Evolutionary conservation across 2,797 vertebrate genomes (phyloP), one percentile per base, ranked within the genome.

Genomic region (Phataginus tetradactyla): DNA sequence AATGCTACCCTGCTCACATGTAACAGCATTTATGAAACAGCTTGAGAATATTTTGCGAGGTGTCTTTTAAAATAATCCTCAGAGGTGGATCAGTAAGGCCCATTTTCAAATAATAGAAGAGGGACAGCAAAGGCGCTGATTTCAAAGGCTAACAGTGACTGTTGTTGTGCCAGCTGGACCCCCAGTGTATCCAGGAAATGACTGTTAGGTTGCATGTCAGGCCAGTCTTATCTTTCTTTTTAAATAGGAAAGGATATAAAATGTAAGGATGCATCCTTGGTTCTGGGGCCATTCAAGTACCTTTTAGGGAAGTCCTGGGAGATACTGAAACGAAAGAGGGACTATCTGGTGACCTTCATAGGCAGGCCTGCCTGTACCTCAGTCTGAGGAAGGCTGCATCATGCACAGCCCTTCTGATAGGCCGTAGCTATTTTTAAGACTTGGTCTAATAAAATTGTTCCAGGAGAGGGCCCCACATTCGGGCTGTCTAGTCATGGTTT

Each of bases 51-150:
- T 92, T 74, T 72, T 77, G 32, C 21, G 23, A 77, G 39, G 2
- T 66, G 57, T 84, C 59, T 63, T 93, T 75, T 21, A 66, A 88
- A 63, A 51, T 59, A 77, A 51, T 45, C 37, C 27, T 68, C 14
- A 66, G 34, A 63, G 25, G 37, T 42, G 34, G 2, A 5, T 14
- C 42, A 39, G 14, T 42, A 84, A 74, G 49, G 20, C 29, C 49
- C 13, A 51, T 69, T 90, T 95, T 63, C 21, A 79, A 66, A 79
- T 78, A 61, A 20, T 69, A 4, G 77, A 87, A 63, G 37, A 81
- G 18, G 32, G 51, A 34, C 14, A 51, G 57, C 11, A 53, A 91
- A 15, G 0, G 4, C 72, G 75, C 7, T 34, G n/a, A 23, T 53
- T 69, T 61, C 25, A 68, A 32, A 86, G 27, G 72, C 20, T 17